phyloP scores from a whole-genome alignment of 2,888 invertebrate genomes.

The Eumerus sabulonum region DNA sequence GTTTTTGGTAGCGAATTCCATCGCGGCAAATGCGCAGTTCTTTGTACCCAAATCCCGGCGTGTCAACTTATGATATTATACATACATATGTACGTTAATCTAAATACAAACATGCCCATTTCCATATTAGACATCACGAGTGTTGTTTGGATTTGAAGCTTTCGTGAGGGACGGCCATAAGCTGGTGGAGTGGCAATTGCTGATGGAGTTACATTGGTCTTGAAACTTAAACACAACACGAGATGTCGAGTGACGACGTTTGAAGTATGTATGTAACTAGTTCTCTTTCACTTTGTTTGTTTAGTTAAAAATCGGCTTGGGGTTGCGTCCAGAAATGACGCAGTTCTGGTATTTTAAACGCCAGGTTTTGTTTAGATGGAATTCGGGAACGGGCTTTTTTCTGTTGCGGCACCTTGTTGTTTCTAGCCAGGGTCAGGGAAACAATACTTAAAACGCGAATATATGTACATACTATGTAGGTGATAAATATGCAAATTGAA shows the following conservation, averaged over 20 bases:
- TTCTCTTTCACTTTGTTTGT: no score
- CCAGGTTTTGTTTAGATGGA: neutral
- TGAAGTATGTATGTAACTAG: neutral
- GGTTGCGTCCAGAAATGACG: neutral
- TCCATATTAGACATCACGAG: neutral
- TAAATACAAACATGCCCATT: no score
- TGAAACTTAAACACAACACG: neutral
- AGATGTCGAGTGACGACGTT: no score
- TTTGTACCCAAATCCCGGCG: slow-evolving; percentile 31
- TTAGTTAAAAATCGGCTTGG: neutral
- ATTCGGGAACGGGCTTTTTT: neutral
- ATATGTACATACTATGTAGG: no score
- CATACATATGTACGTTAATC: slow-evolving; percentile 2
- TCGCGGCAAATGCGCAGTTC: slow-evolving; percentile 57
- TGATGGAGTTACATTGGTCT: slow-evolving; percentile 3
- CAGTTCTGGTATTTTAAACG: neutral
- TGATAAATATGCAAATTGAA: no score
- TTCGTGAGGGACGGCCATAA: slow-evolving; percentile 4
- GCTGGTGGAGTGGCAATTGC: neutral
- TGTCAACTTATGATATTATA: slow-evolving; percentile 30
- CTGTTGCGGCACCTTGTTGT: neutral
- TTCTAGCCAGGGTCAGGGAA: neutral
- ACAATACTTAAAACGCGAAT: no score
- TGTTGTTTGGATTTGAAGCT: slow-evolving; percentile 21
- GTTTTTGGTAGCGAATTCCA: slow-evolving; percentile 26